phyloP scores from a whole-genome alignment of 2,797 vertebrate genomes.

The Neopelma chrysocephalum region DNA sequence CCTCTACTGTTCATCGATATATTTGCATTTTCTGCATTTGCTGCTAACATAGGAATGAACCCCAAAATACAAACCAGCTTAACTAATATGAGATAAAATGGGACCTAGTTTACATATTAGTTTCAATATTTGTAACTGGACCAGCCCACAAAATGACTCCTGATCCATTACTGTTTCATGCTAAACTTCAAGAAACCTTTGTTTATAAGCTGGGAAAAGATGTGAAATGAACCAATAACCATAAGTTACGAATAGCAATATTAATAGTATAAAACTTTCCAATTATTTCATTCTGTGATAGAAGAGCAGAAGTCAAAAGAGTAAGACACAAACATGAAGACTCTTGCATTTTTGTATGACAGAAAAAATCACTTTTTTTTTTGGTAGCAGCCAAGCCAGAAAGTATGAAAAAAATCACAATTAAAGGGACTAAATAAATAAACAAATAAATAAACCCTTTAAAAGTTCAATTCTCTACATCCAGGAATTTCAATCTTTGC shows the following conservation, averaged over 20 bases:
- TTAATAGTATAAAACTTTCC: neutral
- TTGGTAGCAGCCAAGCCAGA: neutral
- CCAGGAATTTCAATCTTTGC: neutral
- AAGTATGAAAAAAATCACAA: neutral
- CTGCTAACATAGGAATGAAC: neutral
- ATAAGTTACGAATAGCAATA: neutral
- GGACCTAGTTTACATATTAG: neutral
- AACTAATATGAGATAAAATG: neutral
- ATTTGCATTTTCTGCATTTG: neutral
- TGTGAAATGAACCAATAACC: neutral
- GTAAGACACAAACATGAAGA: neutral
- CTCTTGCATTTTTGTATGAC: neutral
- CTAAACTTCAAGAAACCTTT: neutral
- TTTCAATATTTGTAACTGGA: neutral
- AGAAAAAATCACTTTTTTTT: neutral
- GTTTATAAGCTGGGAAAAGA: neutral
- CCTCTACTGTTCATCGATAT: neutral
- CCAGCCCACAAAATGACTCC: neutral
- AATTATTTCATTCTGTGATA: neutral
- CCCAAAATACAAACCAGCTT: neutral
- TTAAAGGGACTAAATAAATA: neutral
- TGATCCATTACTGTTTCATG: neutral
- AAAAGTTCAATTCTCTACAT: neutral
- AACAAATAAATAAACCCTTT: neutral
- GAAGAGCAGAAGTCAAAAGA: neutral